Evolutionary conservation across 2,888 invertebrate genomes (phyloP).

Genomic region (Furcula furcula): DNA sequence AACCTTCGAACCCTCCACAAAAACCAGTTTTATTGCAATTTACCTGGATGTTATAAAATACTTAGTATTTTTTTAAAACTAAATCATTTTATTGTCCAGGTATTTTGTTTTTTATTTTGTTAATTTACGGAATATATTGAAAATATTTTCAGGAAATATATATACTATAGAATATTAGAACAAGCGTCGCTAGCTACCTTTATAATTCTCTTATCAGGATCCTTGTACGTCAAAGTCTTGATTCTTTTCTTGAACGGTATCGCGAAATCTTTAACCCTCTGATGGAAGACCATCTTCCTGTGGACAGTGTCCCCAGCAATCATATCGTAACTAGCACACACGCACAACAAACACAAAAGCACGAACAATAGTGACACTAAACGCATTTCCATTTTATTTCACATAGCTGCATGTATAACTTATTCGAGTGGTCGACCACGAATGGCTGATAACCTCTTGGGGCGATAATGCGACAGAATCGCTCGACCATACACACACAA

Average conservation of each 20-base stretch:
- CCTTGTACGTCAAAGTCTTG: slow-evolving; percentile 57
- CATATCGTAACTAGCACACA: slow-evolving; percentile 63
- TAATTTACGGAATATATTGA: too few species aligned
- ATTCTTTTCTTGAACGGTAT: slow-evolving; percentile 75
- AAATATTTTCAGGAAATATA: too few species aligned
- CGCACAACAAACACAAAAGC: slow-evolving; percentile 41
- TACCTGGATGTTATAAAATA: too few species aligned
- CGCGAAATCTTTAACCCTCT: slow-evolving; percentile 71
- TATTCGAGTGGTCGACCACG: slow-evolving; percentile 17
- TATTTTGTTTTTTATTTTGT: too few species aligned
- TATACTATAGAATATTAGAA: too few species aligned
- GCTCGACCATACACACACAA: slow-evolving; percentile 31
- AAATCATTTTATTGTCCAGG: too few species aligned
- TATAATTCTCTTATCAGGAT: slow-evolving; percentile 66
- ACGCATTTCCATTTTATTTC: slow-evolving; percentile 61
- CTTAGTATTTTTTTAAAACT: too few species aligned
- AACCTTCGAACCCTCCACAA: too few species aligned
- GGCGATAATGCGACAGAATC: slow-evolving; percentile 31
- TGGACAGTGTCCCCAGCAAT: slow-evolving; percentile 72
- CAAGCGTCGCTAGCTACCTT: slow-evolving; percentile 62
- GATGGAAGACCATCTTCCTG: slow-evolving; percentile 74
- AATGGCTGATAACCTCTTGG: slow-evolving; percentile 50
- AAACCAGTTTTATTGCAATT: too few species aligned
- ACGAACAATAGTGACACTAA: slow-evolving; percentile 45
- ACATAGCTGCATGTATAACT: slow-evolving; percentile 35